These are phyloP conservation scores for Ruditapes philippinarum DNA, from an alignment of 1,140 invertebrate species.

Conservation along the genomic window DNA sequence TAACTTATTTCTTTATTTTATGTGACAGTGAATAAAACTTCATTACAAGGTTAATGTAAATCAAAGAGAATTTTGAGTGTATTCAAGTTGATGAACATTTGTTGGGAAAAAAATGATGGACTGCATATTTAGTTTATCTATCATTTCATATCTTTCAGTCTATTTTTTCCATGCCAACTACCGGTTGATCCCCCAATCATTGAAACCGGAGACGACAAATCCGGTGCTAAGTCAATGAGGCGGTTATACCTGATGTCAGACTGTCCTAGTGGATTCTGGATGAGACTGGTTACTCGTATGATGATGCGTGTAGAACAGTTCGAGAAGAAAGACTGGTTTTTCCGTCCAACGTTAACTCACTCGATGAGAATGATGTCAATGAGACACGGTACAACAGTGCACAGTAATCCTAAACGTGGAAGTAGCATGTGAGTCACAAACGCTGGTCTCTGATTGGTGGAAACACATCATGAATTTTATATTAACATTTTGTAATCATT, in stretches of 20 bases:
- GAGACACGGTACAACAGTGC: neutral
- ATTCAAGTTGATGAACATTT: too few species aligned
- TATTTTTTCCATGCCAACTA: constrained; percentile 80
- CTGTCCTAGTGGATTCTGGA: constrained; percentile 99
- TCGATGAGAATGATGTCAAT: constrained; percentile 9
- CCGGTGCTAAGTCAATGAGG: constrained; percentile 55
- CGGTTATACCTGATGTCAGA: constrained; percentile 92
- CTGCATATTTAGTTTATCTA: too few species aligned
- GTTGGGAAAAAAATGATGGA: too few species aligned
- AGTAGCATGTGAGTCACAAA: constrained; percentile 37
- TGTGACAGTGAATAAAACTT: too few species aligned
- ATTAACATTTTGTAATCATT: too few species aligned
- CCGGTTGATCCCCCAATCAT: constrained; percentile 71
- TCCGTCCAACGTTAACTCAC: neutral
- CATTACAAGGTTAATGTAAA: too few species aligned
- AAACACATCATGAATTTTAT: too few species aligned
- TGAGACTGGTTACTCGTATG: constrained; percentile 91
- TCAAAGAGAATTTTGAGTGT: too few species aligned
- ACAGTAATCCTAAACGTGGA: neutral
- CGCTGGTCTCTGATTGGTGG: too few species aligned
- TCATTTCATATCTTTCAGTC: too few species aligned
- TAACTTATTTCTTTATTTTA: too few species aligned
- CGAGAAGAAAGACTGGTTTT: constrained; percentile 52
- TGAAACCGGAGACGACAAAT: neutral
- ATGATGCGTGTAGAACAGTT: constrained; percentile 73